Evolutionary conservation across 1,140 invertebrate species (phyloP).

Genomic region (Lucilia sericata): DNA sequence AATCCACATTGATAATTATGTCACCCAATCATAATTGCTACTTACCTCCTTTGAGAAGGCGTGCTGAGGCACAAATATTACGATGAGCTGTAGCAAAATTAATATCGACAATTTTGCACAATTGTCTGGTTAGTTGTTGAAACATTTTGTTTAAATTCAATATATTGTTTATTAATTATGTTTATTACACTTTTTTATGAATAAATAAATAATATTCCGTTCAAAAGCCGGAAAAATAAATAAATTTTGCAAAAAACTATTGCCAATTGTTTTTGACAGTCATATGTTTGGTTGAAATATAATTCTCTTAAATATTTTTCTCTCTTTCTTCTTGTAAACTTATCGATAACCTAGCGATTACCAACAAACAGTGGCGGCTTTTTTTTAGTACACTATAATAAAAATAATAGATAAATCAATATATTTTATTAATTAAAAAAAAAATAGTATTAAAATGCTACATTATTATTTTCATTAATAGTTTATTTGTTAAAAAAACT

Average conservation of each 20-base stretch:
- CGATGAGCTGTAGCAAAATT: constrained; percentile 4
- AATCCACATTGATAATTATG: constrained; percentile 10
- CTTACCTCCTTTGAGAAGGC: constrained; percentile 21
- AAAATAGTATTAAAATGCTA: no score
- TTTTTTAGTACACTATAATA: no score
- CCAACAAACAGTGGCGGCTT: no score
- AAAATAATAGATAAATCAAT: no score
- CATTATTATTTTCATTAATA: no score
- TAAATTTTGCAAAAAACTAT: background rate
- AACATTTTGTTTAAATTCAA: background rate
- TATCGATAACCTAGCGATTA: background rate
- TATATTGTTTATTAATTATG: background rate
- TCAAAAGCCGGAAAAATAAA: background rate
- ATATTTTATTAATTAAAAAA: no score
- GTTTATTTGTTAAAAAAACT: no score
- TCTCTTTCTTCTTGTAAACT: background rate
- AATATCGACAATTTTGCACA: background rate
- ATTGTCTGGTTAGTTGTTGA: constrained; percentile 25
- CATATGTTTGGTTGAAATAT: background rate
- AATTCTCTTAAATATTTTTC: background rate
- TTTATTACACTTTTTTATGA: background rate
- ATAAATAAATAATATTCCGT: background rate
- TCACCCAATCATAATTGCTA: constrained; percentile 5
- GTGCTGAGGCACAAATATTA: background rate
- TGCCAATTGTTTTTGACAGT: background rate